Evolutionary conservation across 2,113 vertebrate species (phyloP).

Genomic region (Harpagus bidentatus): DNA sequence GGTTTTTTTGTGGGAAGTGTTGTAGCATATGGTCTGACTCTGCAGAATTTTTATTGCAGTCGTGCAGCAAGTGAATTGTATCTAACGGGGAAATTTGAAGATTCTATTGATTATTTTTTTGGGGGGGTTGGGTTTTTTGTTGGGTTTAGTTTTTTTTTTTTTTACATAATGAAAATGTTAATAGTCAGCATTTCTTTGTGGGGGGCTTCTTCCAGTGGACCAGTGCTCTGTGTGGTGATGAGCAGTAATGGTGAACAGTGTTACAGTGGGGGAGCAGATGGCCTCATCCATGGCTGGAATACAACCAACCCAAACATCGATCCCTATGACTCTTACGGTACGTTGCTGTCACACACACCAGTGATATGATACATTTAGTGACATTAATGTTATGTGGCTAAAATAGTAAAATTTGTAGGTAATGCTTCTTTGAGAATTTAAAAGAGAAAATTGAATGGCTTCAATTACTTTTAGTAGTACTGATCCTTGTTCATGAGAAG

Average conservation of each 20-base stretch:
- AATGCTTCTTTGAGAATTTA: neutral
- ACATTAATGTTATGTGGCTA: neutral
- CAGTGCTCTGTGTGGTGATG: conserved; percentile 97
- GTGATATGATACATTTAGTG: neutral
- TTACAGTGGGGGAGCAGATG: conserved; percentile 93
- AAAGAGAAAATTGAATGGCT: neutral
- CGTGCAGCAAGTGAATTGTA: neutral
- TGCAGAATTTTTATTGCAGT: neutral
- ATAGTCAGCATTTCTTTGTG: neutral
- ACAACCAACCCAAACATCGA: conserved; percentile 94
- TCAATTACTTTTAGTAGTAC: neutral
- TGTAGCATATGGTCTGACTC: neutral
- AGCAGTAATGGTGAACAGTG: conserved; percentile 95
- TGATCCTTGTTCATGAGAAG: neutral
- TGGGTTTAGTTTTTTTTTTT: neutral
- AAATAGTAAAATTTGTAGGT: neutral
- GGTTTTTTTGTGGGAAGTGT: neutral
- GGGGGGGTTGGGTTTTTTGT: too few relatives aligned
- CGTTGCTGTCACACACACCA: neutral
- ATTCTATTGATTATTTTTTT: neutral
- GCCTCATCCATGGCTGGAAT: conserved; percentile 95
- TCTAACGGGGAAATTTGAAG: neutral
- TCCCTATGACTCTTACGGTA: conserved; percentile 96
- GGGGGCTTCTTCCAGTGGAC: conserved; percentile 77
- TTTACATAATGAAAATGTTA: neutral